Base-by-base conservation (phyloP, 2,888 invertebrate species). In the Drosophila peninsularis region DNA sequence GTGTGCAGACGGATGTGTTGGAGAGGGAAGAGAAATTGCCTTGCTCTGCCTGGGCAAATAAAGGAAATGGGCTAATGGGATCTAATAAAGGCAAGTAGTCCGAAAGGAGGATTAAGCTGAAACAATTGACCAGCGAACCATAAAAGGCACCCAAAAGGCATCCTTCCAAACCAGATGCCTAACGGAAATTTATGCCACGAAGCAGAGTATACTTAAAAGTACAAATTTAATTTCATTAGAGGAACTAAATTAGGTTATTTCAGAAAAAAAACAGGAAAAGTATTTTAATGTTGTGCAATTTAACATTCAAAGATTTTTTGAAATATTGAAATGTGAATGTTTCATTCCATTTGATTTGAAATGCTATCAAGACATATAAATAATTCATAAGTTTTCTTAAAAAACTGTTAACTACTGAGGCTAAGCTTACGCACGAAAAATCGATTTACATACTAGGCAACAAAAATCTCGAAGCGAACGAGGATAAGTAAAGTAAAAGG, bases 121-220 rank as follows among this genome's bases (percentile, higher is more conserved):
- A 77, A 77, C 49, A 75, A 57, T 67, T 75, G 74, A 54, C 56
- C 50, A 67, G 19, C 54, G 56, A 67, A 61, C 60, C 61, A 45
- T 54, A 36, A 72, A 56, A 77, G 72, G 36, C 54, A 53, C 32
- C 39, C 47, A 55, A 60, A 57, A 17, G 45, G 3, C 49, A 63
- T 53, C 49, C 32, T 44, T 42, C 34, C 37, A 10, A 39, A 24
- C 30, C 19, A 34, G 1, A 14, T 17, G 14, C 3, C 11, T 19
- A 34, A n/a, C 41, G 19, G 11, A 14, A 53, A 47, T 17, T 30
- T 37, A 21, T 49, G 24, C 13, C 3, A 17, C 27, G 1, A 37
- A 27, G 17, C 10, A 39, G 10, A 9, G 11, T 13, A 17, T 24
- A 14, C 36, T n/a, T 30, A 49, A 53, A 54, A 11, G 32, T 30